A percentile compares a stretch with the other conserved stretches of the same genome.
These are phyloP conservation scores for Pedetes capensis DNA, from an alignment of 2,113 vertebrate species.

Conservation along the genomic window DNA sequence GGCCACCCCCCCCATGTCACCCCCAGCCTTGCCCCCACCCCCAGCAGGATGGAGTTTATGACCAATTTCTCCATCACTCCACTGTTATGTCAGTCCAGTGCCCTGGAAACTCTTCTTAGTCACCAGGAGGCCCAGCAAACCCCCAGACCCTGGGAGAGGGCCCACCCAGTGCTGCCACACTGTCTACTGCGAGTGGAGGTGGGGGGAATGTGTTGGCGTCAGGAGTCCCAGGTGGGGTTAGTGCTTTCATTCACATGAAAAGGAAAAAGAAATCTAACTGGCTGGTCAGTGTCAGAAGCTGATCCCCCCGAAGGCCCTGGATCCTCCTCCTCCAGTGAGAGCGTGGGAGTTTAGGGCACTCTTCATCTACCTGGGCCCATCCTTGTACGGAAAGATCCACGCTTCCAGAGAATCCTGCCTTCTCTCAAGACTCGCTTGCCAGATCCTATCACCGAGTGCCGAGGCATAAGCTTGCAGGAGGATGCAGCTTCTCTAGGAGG, in stretches of 20 bases:
- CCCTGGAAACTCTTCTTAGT: neutral
- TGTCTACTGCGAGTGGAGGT: neutral
- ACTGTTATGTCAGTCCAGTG: constrained; percentile 19
- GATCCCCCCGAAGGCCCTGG: neutral
- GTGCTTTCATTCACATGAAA: constrained; percentile 15
- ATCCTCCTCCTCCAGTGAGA: neutral
- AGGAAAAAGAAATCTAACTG: neutral
- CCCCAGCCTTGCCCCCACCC: neutral
- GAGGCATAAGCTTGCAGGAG: neutral
- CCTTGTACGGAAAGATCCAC: neutral
- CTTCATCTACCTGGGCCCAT: neutral
- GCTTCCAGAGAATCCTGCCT: neutral
- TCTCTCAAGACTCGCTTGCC: neutral
- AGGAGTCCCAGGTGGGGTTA: neutral
- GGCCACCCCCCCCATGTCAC: no score
- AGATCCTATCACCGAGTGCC: neutral
- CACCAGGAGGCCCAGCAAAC: neutral
- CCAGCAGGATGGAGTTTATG: neutral
- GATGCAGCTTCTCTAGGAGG: neutral
- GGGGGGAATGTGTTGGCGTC: neutral
- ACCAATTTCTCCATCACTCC: neutral
- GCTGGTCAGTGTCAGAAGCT: neutral
- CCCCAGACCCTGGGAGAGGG: neutral
- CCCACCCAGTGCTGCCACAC: neutral
- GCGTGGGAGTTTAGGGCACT: neutral